These are phyloP conservation scores for Trypoxylon attenuatum DNA, from an alignment of 2,888 invertebrate genomes.

Conservation along the genomic window DNA sequence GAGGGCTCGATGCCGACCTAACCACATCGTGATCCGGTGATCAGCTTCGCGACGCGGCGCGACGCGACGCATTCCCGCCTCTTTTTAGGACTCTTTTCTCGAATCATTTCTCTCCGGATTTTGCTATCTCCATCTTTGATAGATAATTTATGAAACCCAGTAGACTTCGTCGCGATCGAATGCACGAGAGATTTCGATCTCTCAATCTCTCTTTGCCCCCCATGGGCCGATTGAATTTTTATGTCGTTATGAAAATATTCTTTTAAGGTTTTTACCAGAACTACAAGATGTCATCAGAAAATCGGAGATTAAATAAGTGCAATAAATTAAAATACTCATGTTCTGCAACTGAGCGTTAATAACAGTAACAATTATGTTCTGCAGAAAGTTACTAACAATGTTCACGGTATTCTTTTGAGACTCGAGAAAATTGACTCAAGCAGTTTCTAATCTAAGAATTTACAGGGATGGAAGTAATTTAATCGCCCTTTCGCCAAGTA, in stretches of 20 bases:
- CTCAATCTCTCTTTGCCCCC: no score
- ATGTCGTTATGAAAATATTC: no score
- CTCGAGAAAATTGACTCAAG: conserved; percentile 2
- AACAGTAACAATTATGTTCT: no score
- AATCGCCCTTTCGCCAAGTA: conserved; percentile 13
- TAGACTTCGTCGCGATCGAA: conserved; percentile 15
- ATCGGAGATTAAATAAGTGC: no score
- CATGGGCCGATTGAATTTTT: no score
- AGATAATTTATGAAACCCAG: conserved; percentile 27
- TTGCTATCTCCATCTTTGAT: conserved; percentile 12
- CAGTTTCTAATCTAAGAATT: conserved; percentile 23
- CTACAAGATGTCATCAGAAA: no score
- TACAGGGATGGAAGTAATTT: conserved; percentile 15
- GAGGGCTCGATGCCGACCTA: conserved; percentile 36
- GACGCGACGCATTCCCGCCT: conserved; percentile 14
- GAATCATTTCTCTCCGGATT: neutral
- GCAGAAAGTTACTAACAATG: no score
- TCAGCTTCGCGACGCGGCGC: conserved; percentile 32
- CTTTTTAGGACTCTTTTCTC: neutral
- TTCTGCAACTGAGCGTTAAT: no score
- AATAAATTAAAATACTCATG: no score
- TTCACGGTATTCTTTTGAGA: no score
- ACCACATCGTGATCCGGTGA: conserved; percentile 48
- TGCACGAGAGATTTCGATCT: no score
- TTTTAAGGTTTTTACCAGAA: no score